phyloP scores from a whole-genome alignment of 2,888 invertebrate genomes.

The Amiota communis region DNA sequence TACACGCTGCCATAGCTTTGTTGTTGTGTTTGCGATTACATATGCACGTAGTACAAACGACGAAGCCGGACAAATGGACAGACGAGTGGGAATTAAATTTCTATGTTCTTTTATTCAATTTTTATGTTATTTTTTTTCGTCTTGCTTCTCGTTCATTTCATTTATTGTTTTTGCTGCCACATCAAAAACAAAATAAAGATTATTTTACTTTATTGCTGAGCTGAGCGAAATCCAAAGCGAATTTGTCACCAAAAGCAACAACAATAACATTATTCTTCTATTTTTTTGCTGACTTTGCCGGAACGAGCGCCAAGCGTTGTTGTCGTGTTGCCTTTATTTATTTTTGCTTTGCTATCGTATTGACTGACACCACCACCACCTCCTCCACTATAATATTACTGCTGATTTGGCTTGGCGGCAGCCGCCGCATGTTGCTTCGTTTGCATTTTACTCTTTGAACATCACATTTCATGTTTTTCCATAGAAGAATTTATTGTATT shows the following conservation, averaged over 20 bases:
- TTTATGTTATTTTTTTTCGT: conserved; percentile 28
- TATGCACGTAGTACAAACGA: too few species aligned
- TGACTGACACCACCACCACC: conserved; percentile 4
- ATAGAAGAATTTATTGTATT: conserved; percentile 51
- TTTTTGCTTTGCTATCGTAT: background rate
- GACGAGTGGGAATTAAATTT: conserved; percentile 50
- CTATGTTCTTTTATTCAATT: conserved; percentile 48
- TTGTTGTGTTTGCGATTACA: too few species aligned
- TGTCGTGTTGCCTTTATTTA: background rate
- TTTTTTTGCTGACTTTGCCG: conserved; percentile 56
- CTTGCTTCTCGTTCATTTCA: background rate
- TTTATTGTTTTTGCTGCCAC: conserved; percentile 28
- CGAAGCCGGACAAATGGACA: too few species aligned
- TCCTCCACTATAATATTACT: background rate
- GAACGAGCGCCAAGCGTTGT: conserved; percentile 5
- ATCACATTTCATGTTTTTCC: conserved; percentile 62
- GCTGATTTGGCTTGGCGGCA: too few species aligned
- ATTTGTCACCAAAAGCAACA: conserved; percentile 59
- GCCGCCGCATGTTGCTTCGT: conserved; percentile 10
- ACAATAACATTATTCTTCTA: background rate
- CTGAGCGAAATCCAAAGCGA: conserved; percentile 61
- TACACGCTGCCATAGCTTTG: too few species aligned
- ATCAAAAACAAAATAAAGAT: conserved; percentile 39
- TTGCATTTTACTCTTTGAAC: conserved; percentile 31
- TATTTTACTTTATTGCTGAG: conserved; percentile 56